Percentiles rank a stretch among this genome's conserved stretches.
phyloP scores from a whole-genome alignment of 2,797 vertebrate genomes.

The Sebastes jordani region DNA sequence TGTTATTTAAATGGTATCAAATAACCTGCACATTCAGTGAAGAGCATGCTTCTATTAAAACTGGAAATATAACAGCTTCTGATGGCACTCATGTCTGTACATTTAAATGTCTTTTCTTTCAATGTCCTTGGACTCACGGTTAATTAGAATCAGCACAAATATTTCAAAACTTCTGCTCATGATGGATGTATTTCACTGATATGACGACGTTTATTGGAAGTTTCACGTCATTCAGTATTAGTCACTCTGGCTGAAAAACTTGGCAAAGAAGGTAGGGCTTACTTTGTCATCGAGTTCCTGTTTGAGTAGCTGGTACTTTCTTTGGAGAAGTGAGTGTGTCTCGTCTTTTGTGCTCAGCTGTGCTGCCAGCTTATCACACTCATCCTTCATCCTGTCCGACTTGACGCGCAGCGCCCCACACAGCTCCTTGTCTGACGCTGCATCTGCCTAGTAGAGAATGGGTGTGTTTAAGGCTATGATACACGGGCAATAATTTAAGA shows the following conservation, averaged over 20 bases:
- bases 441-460: slow-evolving; percentile 81
- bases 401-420: slow-evolving; percentile 84
- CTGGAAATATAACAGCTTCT: neutral
- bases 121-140: slow-evolving; percentile 2
- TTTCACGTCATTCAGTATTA: neutral
- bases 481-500: slow-evolving; percentile 8
- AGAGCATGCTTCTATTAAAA: neutral
- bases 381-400: slow-evolving; percentile 90
- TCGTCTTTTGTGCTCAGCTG: slow-evolving; percentile 85
- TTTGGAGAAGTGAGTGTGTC: slow-evolving; percentile 81
- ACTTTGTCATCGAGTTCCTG: slow-evolving; percentile 91
- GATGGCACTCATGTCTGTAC: neutral
- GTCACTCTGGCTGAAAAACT: neutral
- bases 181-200: neutral
- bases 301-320: slow-evolving; percentile 86
- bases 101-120: neutral
- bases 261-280: slow-evolving; percentile 39
- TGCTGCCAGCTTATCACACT: slow-evolving; percentile 88
- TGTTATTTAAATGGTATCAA: neutral
- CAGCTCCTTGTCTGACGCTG: slow-evolving; percentile 83
- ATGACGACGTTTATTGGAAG: neutral
- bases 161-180: neutral
- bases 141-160: slow-evolving; percentile 7
- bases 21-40: neutral
- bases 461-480: slow-evolving; percentile 6